Evolutionary conservation across 1,140 invertebrate genomes (phyloP), one percentile per base, ranked within the genome.

Genomic region (Zaprionus ghesquierei): DNA sequence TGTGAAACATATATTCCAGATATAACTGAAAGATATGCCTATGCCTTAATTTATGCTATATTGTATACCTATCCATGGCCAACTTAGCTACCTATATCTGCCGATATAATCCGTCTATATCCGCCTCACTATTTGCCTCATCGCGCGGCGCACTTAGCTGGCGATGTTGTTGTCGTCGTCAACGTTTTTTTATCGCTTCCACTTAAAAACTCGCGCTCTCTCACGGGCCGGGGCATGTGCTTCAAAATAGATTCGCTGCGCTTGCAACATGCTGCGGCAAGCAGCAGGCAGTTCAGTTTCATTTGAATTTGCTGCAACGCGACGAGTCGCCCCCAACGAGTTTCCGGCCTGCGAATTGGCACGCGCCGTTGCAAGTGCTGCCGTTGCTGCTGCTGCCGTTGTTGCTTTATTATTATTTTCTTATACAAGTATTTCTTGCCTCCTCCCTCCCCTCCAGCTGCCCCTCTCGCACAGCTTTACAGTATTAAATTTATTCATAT

Each of bases 271-370:
- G 50, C n/a, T n/a, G n/a, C n/a, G 35, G 35, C n/a, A n/a, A n/a
- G 29, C 29, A 33, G 41, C 20, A 27, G 51, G 51, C 23, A 23
- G 49, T 38, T 73, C 55, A 50, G 33, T 38, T 73, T 58, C 58
- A 63, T 69, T 58, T 72, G 69, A 75, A 65, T 72, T 72, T 68
- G 74, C 69, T 65, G 27, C 51, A 51, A 46, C 41, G 18, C 41
- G 41, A 46, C 41, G 41, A 27, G 33, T 23, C 50, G 27, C 56
- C 63, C 50, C 60, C 56, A 61, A 61, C 38, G 64, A 50, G 51
- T 69, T 73, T 71, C 69, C 69, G 69, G 69, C 62, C 69, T 35
- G 70, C 63, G 54, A 35, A 66, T 72, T 66, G 69, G 69, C 70
- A 73, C 56, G 64, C 56, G 70, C 56, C 56, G 23, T 38, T 50